Percentiles rank a stretch among this genome's conserved stretches.
Evolutionary conservation across 2,113 vertebrate genomes (phyloP).

Genomic region (Lota lota): DNA sequence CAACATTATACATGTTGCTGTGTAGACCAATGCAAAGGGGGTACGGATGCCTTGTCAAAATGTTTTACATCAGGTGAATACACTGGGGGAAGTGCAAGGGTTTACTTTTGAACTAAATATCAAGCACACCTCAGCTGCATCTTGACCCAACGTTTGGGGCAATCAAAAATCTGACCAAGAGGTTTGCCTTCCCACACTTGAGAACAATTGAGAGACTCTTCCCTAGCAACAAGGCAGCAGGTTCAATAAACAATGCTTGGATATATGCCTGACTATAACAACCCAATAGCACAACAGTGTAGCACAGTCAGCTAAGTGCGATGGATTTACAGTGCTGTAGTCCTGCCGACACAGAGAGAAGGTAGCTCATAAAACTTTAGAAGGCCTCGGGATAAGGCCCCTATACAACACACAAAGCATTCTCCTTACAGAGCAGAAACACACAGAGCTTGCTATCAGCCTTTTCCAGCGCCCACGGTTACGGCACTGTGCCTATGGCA

Average conservation of each 20-base stretch:
- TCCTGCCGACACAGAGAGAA: neutral
- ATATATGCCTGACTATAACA: neutral
- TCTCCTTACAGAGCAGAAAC: slow-evolving; percentile 31
- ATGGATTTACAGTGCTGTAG: slow-evolving; percentile 15
- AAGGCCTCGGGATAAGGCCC: too few relatives aligned
- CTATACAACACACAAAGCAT: too few relatives aligned
- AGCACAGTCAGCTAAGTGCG: neutral
- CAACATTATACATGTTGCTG: too few relatives aligned
- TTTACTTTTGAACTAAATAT: neutral
- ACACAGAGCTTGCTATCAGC: slow-evolving; percentile 58
- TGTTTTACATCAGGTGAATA: neutral
- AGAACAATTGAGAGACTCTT: neutral
- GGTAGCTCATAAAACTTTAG: too few relatives aligned
- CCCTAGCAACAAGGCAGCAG: neutral
- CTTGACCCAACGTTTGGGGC: neutral
- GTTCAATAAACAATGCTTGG: neutral
- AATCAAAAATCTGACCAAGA: neutral
- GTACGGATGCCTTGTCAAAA: neutral
- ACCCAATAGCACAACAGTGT: neutral
- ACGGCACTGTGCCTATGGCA: slow-evolving; percentile 53
- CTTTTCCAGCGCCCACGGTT: slow-evolving; percentile 50
- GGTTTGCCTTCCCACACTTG: neutral
- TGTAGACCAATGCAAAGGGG: neutral
- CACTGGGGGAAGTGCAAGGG: neutral
- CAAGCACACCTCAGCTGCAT: neutral